A percentile compares a stretch with the other conserved stretches of the same genome.
phyloP scores from a whole-genome alignment of 2,113 vertebrate species.

The Pachypanchax playfairii region DNA sequence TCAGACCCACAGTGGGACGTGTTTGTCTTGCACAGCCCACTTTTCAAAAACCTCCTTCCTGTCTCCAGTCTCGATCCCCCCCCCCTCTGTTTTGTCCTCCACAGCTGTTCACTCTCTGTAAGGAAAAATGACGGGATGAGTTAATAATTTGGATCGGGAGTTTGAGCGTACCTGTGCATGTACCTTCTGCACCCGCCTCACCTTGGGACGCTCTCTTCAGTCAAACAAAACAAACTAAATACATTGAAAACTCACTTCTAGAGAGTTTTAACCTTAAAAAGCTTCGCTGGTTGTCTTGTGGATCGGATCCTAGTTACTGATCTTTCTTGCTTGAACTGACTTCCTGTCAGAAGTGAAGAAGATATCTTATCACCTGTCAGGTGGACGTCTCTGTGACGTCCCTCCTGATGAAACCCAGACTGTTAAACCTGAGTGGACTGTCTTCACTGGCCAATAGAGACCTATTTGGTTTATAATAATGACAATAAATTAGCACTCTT shows the following conservation, averaged over 20 bases:
- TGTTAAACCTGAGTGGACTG: not conserved
- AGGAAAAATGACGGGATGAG: slow-evolving; percentile 65
- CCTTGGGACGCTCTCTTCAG: too few species aligned
- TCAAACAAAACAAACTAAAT: too few species aligned
- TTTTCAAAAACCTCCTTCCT: slow-evolving; percentile 42
- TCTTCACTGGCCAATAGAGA: not conserved
- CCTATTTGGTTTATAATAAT: not conserved
- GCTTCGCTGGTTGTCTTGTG: too few species aligned
- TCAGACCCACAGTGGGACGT: slow-evolving; percentile 66
- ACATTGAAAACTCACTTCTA: too few species aligned
- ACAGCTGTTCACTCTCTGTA: slow-evolving; percentile 76
- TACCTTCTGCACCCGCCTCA: too few species aligned
- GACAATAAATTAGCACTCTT: too few species aligned
- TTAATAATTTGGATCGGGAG: slow-evolving; percentile 48
- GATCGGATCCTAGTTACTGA: too few species aligned
- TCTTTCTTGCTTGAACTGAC: not conserved
- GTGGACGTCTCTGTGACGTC: not conserved
- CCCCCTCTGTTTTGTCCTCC: slow-evolving; percentile 22
- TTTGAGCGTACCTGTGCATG: slow-evolving; percentile 24
- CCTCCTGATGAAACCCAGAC: not conserved
- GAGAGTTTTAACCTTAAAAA: too few species aligned
- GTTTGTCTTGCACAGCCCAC: slow-evolving; percentile 70
- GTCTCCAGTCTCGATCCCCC: slow-evolving; percentile 20
- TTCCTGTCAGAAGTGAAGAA: not conserved
- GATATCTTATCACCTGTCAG: not conserved